phyloP scores from a whole-genome alignment of 2,113 vertebrate species.

The Muntiacus muntjak region DNA sequence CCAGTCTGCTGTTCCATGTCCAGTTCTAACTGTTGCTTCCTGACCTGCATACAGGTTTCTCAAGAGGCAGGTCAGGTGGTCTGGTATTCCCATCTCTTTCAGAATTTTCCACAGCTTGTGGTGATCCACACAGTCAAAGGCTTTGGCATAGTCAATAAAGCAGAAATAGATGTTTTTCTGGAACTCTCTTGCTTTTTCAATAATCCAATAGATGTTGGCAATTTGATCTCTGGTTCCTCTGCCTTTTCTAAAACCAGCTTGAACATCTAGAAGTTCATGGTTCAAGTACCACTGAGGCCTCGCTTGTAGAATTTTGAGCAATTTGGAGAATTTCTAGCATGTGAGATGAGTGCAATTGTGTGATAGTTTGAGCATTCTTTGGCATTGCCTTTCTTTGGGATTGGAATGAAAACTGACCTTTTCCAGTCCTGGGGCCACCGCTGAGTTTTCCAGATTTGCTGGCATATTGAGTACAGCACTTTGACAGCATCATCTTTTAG shows the following conservation, averaged over 20 bases:
- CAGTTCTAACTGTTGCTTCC: background rate
- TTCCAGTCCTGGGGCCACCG: background rate
- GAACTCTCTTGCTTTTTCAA: background rate
- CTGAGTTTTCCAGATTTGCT: background rate
- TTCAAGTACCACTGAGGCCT: rapidly evolving
- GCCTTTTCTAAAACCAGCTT: background rate
- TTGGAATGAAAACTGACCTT: background rate
- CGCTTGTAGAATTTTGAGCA: background rate
- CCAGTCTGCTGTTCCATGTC: background rate
- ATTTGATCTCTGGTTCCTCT: background rate
- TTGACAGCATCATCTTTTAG: background rate
- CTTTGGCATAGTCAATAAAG: background rate
- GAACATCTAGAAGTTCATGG: background rate
- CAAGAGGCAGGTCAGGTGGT: background rate
- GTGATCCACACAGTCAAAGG: background rate
- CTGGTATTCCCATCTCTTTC: background rate
- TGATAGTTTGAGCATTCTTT: background rate
- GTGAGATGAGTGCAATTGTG: background rate
- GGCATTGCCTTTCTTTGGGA: background rate
- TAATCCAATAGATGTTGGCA: background rate
- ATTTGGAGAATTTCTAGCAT: background rate
- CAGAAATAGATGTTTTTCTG: background rate
- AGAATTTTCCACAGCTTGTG: background rate
- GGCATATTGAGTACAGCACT: background rate
- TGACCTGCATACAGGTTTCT: background rate